A percentile compares a stretch with the other conserved stretches of the same genome.
phyloP scores from a whole-genome alignment of 2,888 invertebrate species.

The Autographa pulchrina region DNA sequence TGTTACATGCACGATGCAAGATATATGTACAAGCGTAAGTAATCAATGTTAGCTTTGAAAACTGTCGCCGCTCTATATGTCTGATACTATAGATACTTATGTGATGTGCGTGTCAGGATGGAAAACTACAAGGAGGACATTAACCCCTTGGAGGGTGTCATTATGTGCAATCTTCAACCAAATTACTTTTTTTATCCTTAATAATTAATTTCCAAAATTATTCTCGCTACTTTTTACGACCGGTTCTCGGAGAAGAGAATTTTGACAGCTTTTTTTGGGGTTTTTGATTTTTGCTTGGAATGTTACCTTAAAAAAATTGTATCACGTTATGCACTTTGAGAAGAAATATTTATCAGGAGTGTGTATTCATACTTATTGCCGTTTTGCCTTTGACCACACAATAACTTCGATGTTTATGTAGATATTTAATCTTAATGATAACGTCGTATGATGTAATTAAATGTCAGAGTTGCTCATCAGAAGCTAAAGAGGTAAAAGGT shows the following conservation, averaged over 20 bases:
- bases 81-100: constrained; percentile 1
- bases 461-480: constrained; percentile 40
- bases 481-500: constrained; percentile 29
- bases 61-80: constrained; percentile 9
- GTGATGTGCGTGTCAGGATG: constrained; percentile 43
- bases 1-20: neutral
- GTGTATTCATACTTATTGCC: constrained; percentile 8
- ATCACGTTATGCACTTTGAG: neutral
- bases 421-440: constrained; percentile 35
- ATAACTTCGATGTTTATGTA: constrained; percentile 35
- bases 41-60: constrained; percentile 46
- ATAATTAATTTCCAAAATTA: constrained; percentile 46
- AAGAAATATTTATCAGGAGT: constrained; percentile 11
- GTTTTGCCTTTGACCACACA: constrained; percentile 37
- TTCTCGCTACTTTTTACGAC: constrained; percentile 28
- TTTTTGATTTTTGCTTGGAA: neutral
- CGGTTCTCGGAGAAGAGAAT: constrained; percentile 19
- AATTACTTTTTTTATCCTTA: constrained; percentile 50
- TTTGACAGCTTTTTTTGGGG: constrained; percentile 29
- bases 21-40: constrained; percentile 10
- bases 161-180: constrained; percentile 51
- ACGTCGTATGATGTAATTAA: constrained; percentile 53
- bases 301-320: neutral
- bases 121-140: constrained; percentile 65
- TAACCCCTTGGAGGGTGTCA: constrained; percentile 56